Conservation (phyloP, 2,888 invertebrate genomes). For the Pammene fasciana region DNA sequence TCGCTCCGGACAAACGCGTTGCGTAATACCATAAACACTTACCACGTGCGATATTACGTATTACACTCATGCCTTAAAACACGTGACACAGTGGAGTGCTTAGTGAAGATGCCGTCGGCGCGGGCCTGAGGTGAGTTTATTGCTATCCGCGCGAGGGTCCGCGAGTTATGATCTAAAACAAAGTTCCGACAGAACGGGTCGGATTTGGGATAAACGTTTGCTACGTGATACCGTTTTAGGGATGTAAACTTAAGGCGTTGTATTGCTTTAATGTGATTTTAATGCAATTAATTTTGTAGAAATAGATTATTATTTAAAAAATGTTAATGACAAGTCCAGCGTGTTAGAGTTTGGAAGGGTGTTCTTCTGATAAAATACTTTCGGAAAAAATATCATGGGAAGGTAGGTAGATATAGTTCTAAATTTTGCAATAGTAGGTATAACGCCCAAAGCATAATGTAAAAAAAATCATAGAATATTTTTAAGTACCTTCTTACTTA, state of each 20-base stretch:
- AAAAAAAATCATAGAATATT: too few relatives aligned
- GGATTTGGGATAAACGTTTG: conserved; percentile 11
- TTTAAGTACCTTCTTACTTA: too few relatives aligned
- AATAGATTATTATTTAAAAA: not conserved
- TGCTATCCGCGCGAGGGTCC: conserved; percentile 75
- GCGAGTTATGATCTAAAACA: conserved; percentile 67
- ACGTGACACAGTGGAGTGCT: conserved; percentile 71
- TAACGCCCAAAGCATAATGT: too few relatives aligned
- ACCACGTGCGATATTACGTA: conserved; percentile 81
- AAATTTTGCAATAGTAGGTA: not conserved
- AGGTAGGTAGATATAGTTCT: conserved; percentile 34
- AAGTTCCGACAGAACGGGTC: conserved; percentile 60
- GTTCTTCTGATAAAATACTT: not conserved
- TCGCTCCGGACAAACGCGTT: conserved; percentile 82
- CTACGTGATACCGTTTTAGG: conserved; percentile 7
- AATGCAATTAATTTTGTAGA: not conserved
- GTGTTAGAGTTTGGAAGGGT: not conserved
- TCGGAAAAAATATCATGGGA: not conserved
- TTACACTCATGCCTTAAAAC: conserved; percentile 79
- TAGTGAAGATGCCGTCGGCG: conserved; percentile 79
- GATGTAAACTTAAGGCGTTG: not conserved
- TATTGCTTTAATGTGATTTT: not conserved
- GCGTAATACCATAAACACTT: conserved; percentile 82
- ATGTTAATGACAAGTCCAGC: not conserved
- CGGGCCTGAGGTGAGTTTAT: conserved; percentile 82